Evolutionary conservation across 2,888 invertebrate species (phyloP).

Genomic region (Acleris cristana): DNA sequence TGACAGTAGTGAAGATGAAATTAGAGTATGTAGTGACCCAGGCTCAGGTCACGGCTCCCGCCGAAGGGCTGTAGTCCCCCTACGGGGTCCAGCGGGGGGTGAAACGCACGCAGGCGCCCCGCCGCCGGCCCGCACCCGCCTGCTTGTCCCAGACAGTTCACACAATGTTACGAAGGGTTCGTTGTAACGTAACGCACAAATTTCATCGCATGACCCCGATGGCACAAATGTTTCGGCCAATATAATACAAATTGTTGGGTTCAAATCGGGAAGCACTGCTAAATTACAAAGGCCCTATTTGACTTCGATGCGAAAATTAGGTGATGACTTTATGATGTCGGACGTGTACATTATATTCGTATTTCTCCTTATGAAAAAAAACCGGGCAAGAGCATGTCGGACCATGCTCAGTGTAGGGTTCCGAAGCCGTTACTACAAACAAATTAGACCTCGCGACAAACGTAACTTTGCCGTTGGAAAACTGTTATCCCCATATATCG

Average conservation of each 20-base stretch:
- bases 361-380: too few species aligned
- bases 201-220: constrained; percentile 21
- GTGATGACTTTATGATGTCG: too few species aligned
- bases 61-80: constrained; percentile 42
- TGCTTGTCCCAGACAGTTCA: constrained; percentile 21
- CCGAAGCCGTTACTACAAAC: too few species aligned
- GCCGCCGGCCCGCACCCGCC: constrained; percentile 21
- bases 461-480: too few species aligned
- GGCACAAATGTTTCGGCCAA: constrained; percentile 5
- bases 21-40: constrained; percentile 56
- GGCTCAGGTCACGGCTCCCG: constrained; percentile 39
- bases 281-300: not conserved
- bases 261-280: not conserved
- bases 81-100: constrained; percentile 39
- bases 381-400: too few species aligned
- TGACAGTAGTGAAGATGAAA: constrained; percentile 60
- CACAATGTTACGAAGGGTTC: constrained; percentile 23
- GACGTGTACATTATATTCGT: too few species aligned
- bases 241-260: not conserved
- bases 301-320: too few species aligned
- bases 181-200: constrained; percentile 30
- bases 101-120: constrained; percentile 40
- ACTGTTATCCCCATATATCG: too few species aligned
- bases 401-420: too few species aligned
- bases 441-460: too few species aligned